A percentile compares a stretch with the other conserved stretches of the same genome.
phyloP scores from a whole-genome alignment of 2,888 invertebrate genomes.

The Alcis repandata region DNA sequence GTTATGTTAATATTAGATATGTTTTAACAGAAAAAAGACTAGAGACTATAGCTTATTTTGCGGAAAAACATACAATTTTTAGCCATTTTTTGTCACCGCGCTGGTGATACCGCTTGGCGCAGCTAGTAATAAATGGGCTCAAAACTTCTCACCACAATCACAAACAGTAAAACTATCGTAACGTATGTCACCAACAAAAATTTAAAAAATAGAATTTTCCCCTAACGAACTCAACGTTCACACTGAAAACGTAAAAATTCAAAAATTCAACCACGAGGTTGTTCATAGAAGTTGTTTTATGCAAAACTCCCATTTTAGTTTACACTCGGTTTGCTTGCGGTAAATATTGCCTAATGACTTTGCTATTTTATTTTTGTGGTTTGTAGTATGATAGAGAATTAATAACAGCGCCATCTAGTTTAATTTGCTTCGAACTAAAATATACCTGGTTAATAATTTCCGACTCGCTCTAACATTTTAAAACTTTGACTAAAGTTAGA shows the following conservation, averaged over 20 bases:
- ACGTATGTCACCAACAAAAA: not conserved
- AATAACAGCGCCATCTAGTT: no score
- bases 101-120: no score
- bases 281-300: conserved; percentile 50
- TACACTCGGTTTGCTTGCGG: conserved; percentile 48
- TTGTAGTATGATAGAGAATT: no score
- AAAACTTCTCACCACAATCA: not conserved
- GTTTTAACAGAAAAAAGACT: no score
- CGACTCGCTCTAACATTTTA: no score
- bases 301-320: conserved; percentile 50
- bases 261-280: conserved; percentile 51
- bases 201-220: conserved; percentile 48
- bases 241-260: conserved; percentile 41
- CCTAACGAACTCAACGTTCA: conserved; percentile 43
- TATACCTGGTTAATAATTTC: no score
- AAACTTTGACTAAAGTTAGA: not conserved
- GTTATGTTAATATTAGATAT: no score
- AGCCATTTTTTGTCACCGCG: no score
- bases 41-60: no score
- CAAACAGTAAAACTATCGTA: not conserved
- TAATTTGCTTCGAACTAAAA: no score
- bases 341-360: conserved; percentile 48
- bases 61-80: no score
- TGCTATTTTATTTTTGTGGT: conserved; percentile 11
- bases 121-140: not conserved